These are phyloP conservation scores for Harpalus rufipes DNA, from an alignment of 2,888 invertebrate genomes.

Conservation along the genomic window DNA sequence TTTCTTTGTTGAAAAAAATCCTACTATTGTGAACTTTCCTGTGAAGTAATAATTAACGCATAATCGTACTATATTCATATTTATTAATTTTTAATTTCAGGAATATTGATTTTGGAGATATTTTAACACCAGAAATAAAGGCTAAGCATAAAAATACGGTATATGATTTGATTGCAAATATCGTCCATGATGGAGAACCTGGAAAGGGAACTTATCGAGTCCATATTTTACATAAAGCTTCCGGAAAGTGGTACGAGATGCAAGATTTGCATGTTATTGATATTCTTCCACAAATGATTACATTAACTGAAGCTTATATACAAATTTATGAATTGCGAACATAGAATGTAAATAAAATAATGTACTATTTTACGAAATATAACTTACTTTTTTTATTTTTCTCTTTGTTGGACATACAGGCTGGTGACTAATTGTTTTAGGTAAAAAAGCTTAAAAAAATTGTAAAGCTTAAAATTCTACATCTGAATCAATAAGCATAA, in stretches of 20 bases:
- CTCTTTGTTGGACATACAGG: too few species aligned
- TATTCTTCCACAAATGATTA: conserved; percentile 99
- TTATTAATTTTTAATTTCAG: conserved; percentile 78
- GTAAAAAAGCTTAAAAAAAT: too few species aligned
- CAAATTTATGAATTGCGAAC: conserved; percentile 86
- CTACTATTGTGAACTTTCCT: conserved; percentile 99
- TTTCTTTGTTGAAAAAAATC: conserved; percentile 99
- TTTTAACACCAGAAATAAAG: conserved; percentile 91
- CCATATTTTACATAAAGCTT: conserved; percentile 93
- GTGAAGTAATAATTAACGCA: conserved; percentile 85
- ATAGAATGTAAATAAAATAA: conserved; percentile 39
- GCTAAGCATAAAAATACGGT: conserved; percentile 89
- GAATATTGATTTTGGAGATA: conserved; percentile 98
- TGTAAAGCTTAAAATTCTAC: too few species aligned
- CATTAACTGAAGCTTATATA: conserved; percentile 98
- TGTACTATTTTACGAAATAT: conserved; percentile 30
- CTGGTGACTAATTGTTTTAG: too few species aligned
- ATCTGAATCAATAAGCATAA: too few species aligned
- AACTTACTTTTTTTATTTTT: neutral
- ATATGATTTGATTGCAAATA: conserved; percentile 98
- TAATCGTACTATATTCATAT: conserved; percentile 42
- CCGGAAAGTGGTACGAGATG: conserved; percentile 91
- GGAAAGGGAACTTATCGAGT: conserved; percentile 96
- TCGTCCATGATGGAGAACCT: conserved; percentile 99
- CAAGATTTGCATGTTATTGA: conserved; percentile 98